These are phyloP conservation scores for Nemurella pictetii DNA, from an alignment of 2,888 invertebrate genomes.

Conservation along the genomic window DNA sequence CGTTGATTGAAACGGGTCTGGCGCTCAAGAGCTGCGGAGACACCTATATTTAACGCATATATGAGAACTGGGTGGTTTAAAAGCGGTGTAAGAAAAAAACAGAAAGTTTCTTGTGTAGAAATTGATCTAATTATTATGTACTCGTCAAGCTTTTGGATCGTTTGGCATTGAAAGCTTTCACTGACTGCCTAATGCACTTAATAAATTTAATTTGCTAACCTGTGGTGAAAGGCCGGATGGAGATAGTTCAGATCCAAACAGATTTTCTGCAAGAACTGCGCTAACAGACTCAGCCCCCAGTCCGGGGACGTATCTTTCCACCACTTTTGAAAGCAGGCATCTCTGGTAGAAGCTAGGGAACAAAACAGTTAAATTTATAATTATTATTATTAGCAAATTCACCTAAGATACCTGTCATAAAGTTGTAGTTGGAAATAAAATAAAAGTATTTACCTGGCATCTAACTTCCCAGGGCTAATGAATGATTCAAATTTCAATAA, in stretches of 20 bases:
- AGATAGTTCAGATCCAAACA: not conserved
- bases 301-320: conserved; percentile 39
- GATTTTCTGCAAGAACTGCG: not conserved
- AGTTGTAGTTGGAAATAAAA: not conserved
- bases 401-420: not conserved
- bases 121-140: too few species aligned
- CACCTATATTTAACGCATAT: too few species aligned
- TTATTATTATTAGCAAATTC: too few species aligned
- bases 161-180: too few species aligned
- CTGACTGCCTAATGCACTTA: too few species aligned
- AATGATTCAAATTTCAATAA: conserved; percentile 59
- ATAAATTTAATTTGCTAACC: conserved; percentile 13
- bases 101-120: too few species aligned
- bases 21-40: too few species aligned
- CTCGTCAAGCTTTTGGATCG: too few species aligned
- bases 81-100: too few species aligned
- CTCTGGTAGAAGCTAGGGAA: conserved; percentile 58
- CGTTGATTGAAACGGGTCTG: not conserved
- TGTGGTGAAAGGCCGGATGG: not conserved
- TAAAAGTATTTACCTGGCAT: conserved; percentile 51
- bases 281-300: conserved; percentile 36
- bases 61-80: too few species aligned
- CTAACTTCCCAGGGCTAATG: conserved; percentile 61
- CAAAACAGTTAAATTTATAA: not conserved
- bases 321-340: conserved; percentile 52